Base-by-base conservation (phyloP, 2,888 invertebrate species). In the Drosophila testacea region DNA sequence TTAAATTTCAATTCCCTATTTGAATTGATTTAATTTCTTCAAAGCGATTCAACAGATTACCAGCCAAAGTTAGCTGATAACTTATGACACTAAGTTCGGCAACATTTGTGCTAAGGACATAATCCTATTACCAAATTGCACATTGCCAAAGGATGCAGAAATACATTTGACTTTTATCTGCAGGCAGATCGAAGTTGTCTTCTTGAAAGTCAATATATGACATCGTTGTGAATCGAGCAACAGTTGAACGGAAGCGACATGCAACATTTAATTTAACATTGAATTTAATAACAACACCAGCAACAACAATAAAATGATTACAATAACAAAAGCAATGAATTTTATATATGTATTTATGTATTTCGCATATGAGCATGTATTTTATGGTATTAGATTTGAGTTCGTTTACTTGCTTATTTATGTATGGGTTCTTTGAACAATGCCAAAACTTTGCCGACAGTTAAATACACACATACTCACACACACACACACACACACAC, bases 381-480 rank as follows among this genome's bases (percentile, higher is more conserved):
- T 50, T 41, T 50, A 59, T 50, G 28, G 39, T 6, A 48, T 59
- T 48, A 32, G 28, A 46, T 30, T 28, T n/a, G 56, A 38, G 36
- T 34, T 51, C 51, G 34, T 79, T 75, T 76, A 55, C 61, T 69
- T 76, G 44, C 56, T 52, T 73, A 73, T 73, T 75, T 73, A 60
- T 75, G 62, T 67, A 60, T 73, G 78, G 57, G 39, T 44, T 16
- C 13, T 47, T 57, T 51, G 60, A 81, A 79, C 84, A 87, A 84
- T 75, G 67, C 41, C 67, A 38, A 70, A 75, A 83, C 73, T 88
- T 88, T 83, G 83, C 79, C 73, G 67, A 75, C 82, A 82, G 75
- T 78, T 65, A 85, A 73, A 62, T 72, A 79, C 60, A 50, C 54
- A 55, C 56, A 36, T 30, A 47, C 38, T 16, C 22, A 16, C n/a